Evolutionary conservation across 1,140 invertebrate species (phyloP), one percentile per base, ranked within the genome.

Genomic region (Callitettix versicolor): DNA sequence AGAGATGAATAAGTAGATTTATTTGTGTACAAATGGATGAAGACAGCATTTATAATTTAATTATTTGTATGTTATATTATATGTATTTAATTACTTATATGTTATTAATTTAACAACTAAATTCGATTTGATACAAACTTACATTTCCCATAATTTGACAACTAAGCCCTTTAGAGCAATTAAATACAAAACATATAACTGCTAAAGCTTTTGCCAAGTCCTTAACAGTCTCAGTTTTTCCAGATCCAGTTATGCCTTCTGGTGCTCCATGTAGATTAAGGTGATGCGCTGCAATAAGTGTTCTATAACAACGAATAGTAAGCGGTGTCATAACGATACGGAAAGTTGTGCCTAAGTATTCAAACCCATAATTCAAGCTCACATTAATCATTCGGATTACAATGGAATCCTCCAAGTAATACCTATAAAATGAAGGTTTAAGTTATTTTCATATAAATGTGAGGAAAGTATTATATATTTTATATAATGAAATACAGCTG

Each of bases 101-200:
- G n/a, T n/a, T n/a, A n/a, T n/a, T n/a, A n/a, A n/a, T n/a, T n/a
- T n/a, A n/a, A n/a, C n/a, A n/a, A n/a, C n/a, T n/a, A n/a, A n/a
- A n/a, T n/a, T n/a, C n/a, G n/a, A n/a, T n/a, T n/a, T n/a, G 9
- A 30, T 30, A 30, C 3, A 4, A 30, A 30, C 34, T 18, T 75
- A 80, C 77, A 67, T 93, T 93, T 22, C 91, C 89, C 80, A 96
- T 87, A 34, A 89, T 88, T 64, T 91, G 89, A 67, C 91, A 94
- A 69, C 95, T 89, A 42, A 95, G 71, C 17, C 88, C 88, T 65
- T 94, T 88, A 0, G 91, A 95, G 64, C 91, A 95, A 69, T 95
- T 95, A 69, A 95, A 95, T 0, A 95, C 90, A 0, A 95, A 85
- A 64, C 91, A 95, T 64, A 93, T 89, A 0, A 94, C 87, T 0